Percentiles rank a stretch among this genome's conserved stretches.
phyloP scores from a whole-genome alignment of 2,113 vertebrate species.

The Marmota monax region DNA sequence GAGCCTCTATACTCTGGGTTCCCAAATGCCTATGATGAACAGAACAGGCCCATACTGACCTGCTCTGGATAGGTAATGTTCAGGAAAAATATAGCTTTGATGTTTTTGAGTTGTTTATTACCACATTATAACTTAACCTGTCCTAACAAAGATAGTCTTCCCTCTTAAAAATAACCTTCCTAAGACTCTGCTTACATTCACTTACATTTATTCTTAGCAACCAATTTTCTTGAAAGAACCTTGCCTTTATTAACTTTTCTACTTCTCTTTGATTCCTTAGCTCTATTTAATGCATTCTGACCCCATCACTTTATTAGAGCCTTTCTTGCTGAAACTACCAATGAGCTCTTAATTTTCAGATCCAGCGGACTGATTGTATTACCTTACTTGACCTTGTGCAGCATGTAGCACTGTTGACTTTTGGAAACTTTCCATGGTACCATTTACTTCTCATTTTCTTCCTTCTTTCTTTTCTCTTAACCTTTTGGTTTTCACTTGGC shows the following conservation, averaged over 20 bases:
- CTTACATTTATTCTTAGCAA: slow-evolving; percentile 15
- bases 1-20: not conserved
- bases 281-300: slow-evolving; percentile 47
- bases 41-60: not conserved
- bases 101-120: not conserved
- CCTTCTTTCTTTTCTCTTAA: not conserved
- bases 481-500: not conserved
- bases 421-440: slow-evolving; percentile 17
- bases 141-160: not conserved
- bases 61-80: not conserved
- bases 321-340: not conserved
- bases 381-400: not conserved
- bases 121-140: not conserved
- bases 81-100: not conserved
- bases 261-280: slow-evolving; percentile 45
- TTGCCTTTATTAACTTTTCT: not conserved
- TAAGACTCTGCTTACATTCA: not conserved
- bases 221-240: slow-evolving; percentile 31
- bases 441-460: slow-evolving; percentile 3
- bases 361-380: slow-evolving; percentile 8
- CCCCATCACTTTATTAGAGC: not conserved
- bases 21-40: not conserved
- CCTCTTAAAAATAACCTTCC: slow-evolving; percentile 54
- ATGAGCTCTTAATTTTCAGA: slow-evolving; percentile 63
- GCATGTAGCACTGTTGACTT: not conserved